Base-by-base conservation (phyloP, 2,113 vertebrate species). In the Mormyrus iriodes region DNA sequence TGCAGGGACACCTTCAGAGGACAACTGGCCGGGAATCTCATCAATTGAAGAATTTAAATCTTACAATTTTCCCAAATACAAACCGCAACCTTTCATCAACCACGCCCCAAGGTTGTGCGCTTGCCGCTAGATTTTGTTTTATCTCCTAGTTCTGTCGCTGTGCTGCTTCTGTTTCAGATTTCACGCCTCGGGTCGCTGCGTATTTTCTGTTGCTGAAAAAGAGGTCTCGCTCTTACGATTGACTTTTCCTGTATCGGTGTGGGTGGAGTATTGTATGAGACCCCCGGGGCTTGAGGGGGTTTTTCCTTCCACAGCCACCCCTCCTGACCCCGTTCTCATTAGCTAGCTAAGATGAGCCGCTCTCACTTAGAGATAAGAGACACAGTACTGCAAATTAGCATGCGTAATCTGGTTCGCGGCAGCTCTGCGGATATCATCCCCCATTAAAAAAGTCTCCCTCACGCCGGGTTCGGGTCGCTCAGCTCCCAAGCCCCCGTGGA, bases 21-120 rank as follows among this genome's bases (percentile, higher is more conserved):
- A 99, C 92, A 99, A 96, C 86, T 99, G 98, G 98, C 95, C 98
- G 24, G 97, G 98, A 91, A 97, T 99, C 95, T 97, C 95, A 91
- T 97, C 98, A 93, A 97, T 97, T 90, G 98, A 99, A 88, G 98
- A 99, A 92, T 99, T 99, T 93, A 98, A 98, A 94, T 98, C 98
- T 91, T 98, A 99, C 95, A 99, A 96, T 92, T 99, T 99, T 88
- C 98, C 98, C 87, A 99, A 99, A 94, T 99, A 99, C 91, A 99
- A 99, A 92, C 96, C 97, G 21, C 98, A 99, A 91, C 97, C 97
- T 86, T 92, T 99, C 88, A 98, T 99, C 95, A 99, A 98, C 93
- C 98, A 99, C 48, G 98, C 98, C 61, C 98, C 98, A 91, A 99
- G 98, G 98, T 99, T 96, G 89, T 86, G 90, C 21, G 1, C 1